Conservation (phyloP, 2,888 invertebrate species). For the Desoria tigrina region DNA sequence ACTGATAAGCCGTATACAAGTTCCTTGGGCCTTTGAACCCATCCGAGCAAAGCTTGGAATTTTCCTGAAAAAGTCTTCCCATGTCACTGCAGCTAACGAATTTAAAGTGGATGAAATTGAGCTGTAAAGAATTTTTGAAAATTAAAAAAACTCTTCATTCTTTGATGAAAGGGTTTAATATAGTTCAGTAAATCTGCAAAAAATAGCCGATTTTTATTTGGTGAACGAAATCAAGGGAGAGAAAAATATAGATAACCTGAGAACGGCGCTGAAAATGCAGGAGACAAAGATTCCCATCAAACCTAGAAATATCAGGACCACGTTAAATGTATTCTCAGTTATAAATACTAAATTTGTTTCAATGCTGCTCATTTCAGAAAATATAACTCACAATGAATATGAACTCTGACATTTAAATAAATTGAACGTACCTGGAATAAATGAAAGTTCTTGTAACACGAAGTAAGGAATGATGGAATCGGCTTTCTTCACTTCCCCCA, state of each 20-base stretch:
- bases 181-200: neutral
- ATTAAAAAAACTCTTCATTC: too few relatives aligned
- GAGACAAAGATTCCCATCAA: constrained; percentile 49
- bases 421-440: constrained; percentile 42
- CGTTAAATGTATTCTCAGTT: too few relatives aligned
- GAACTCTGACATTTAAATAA: too few relatives aligned
- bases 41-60: constrained; percentile 69
- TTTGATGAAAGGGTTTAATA: neutral
- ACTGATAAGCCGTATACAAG: constrained; percentile 68
- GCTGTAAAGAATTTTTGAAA: constrained; percentile 19
- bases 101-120: constrained; percentile 38
- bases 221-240: too few relatives aligned
- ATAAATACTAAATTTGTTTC: too few relatives aligned
- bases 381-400: too few relatives aligned
- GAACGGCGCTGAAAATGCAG: constrained; percentile 47
- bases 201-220: constrained; percentile 10
- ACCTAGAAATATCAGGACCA: too few relatives aligned
- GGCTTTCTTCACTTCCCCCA: constrained; percentile 38
- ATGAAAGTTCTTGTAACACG: constrained; percentile 37
- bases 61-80: constrained; percentile 46
- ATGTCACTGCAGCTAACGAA: constrained; percentile 44
- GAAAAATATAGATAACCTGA: too few relatives aligned
- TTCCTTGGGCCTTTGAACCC: constrained; percentile 59
- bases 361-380: too few relatives aligned
- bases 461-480: constrained; percentile 51